Conservation (phyloP, 2,797 vertebrate genomes). For the Cuniculus paca region DNA sequence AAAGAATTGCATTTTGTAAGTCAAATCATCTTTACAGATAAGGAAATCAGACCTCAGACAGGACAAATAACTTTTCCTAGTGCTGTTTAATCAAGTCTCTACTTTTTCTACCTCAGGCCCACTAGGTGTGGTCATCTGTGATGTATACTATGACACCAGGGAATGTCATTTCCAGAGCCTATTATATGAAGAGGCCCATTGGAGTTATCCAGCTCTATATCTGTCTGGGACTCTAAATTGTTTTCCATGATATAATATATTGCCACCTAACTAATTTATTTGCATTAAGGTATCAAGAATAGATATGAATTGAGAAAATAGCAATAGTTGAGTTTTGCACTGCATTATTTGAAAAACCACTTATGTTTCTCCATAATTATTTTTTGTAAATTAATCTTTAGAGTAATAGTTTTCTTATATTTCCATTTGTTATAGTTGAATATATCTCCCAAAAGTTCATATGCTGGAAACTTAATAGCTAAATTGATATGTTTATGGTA, state of each 20-base stretch:
- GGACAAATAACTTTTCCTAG: background rate
- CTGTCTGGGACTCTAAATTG: background rate
- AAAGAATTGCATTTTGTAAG: background rate
- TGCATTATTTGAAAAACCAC: background rate
- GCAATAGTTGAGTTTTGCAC: conserved; percentile 1
- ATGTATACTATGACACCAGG: background rate
- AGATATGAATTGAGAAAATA: conserved; percentile 9
- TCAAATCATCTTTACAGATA: conserved; percentile 55
- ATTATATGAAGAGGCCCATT: background rate
- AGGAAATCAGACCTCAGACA: background rate
- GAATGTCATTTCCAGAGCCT: background rate
- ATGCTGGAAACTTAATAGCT: background rate
- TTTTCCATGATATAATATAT: background rate
- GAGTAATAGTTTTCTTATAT: background rate
- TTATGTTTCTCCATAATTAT: background rate
- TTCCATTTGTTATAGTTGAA: background rate
- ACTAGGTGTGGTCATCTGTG: background rate
- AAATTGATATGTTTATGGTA: background rate
- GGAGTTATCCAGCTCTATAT: background rate
- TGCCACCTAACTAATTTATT: background rate
- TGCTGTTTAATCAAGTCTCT: background rate
- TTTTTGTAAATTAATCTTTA: conserved; percentile 41
- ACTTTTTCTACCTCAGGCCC: background rate
- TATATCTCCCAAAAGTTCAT: background rate
- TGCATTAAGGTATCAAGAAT: background rate